Base-by-base conservation (phyloP, 2,113 vertebrate genomes). In the Ctenodactylus gundi region DNA sequence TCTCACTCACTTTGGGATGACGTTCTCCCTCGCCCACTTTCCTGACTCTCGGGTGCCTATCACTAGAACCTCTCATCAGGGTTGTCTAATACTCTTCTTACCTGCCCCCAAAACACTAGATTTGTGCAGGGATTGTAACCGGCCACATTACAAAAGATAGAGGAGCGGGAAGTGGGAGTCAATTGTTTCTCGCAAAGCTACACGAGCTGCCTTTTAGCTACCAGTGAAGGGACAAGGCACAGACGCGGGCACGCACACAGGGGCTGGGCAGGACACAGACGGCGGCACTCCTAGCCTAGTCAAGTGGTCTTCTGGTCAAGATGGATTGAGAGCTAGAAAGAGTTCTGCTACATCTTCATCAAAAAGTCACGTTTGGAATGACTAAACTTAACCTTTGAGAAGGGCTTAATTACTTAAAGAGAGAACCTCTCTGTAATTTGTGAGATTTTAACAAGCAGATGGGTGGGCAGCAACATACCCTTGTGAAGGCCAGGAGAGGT, bases 341-440 rank as follows among this genome's bases (percentile, higher is more conserved):
- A 49, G 18, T 51, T 81, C 57, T 94, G 46, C 25, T 41, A 82
- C 87, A 0, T 91, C 92, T 60, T 88, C 62, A 65, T 88, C 21
- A 92, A 81, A 90, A 93, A 83, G 53, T 88, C 44, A 87, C 57
- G 58, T 87, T 84, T 65, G 75, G 49, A 85, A 75, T 81, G 60
- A 85, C 80, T 75, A 49, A 93, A 96, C 46, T 80, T 41, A 68
- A 94, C 60, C 13, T 90, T 51, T 12, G 25, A 73, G 67, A 83
- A 81, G 27, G 60, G 57, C 7, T 31, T 51, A 67, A 73, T n/a
- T n/a, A n/a, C n/a, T n/a, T n/a, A n/a, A n/a, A n/a, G n/a, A n/a
- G n/a, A n/a, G n/a, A n/a, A n/a, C n/a, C n/a, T n/a, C 23, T 65
- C 64, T 83, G 39, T 51, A 36, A 67, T 8, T 60, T 29, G 70